Evolutionary conservation across 2,888 invertebrate genomes (phyloP).

Genomic region (Phania funesta): DNA sequence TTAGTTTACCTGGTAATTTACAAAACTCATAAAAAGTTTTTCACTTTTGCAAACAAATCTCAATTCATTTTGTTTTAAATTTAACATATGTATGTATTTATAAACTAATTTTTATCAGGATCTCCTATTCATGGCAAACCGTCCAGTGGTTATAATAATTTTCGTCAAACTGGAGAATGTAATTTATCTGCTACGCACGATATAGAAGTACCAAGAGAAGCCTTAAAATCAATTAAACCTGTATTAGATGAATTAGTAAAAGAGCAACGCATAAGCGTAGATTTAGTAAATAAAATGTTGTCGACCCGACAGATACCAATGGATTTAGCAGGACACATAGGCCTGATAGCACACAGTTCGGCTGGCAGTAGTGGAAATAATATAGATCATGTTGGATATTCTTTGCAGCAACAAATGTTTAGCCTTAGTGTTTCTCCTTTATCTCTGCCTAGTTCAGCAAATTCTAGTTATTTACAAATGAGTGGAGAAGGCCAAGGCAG

Average conservation of each 20-base stretch:
- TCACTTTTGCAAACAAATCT: background rate
- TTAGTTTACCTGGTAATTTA: conserved; percentile 80
- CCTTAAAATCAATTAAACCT: conserved; percentile 81
- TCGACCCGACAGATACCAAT: conserved; percentile 81
- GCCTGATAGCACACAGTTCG: conserved; percentile 82
- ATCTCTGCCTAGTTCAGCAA: conserved; percentile 71
- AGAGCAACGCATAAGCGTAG: conserved; percentile 80
- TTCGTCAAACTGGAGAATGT: conserved; percentile 71
- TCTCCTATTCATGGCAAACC: conserved; percentile 84
- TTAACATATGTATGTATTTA: background rate
- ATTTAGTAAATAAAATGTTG: conserved; percentile 80
- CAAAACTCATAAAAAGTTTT: conserved; percentile 7
- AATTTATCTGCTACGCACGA: conserved; percentile 69
- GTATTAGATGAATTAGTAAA: conserved; percentile 80
- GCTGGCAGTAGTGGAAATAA: conserved; percentile 77
- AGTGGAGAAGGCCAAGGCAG: conserved; percentile 61
- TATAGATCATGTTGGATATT: conserved; percentile 70
- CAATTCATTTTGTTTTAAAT: no score
- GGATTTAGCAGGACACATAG: conserved; percentile 82
- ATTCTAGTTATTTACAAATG: conserved; percentile 49
- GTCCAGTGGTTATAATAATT: conserved; percentile 72
- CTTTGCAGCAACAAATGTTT: conserved; percentile 75
- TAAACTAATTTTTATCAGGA: conserved; percentile 78
- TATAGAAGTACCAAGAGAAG: conserved; percentile 81
- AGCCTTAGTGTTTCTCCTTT: conserved; percentile 79